These are phyloP conservation scores for Microcaecilia unicolor DNA, from an alignment of 2,797 vertebrate genomes.

Conservation along the genomic window DNA sequence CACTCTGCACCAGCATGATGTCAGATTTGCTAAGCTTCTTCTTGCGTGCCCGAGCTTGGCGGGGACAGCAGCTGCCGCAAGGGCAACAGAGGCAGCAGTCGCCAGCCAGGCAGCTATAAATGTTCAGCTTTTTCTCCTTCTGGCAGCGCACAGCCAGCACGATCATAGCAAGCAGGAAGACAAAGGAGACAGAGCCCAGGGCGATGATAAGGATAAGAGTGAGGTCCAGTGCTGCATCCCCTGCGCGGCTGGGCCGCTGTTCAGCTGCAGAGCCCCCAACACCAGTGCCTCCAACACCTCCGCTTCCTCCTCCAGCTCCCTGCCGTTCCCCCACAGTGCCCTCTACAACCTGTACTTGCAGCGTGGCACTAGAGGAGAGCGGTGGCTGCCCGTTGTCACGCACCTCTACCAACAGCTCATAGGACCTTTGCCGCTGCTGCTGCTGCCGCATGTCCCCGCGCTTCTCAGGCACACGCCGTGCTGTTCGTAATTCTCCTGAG, in stretches of 20 bases:
- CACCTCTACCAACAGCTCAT: constrained; percentile 86
- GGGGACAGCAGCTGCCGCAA: constrained; percentile 82
- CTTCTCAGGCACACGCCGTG: constrained; percentile 72
- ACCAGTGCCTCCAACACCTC: constrained; percentile 48
- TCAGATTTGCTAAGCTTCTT: constrained; percentile 97
- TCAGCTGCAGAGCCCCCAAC: constrained; percentile 40
- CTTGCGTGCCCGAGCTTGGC: constrained; percentile 79
- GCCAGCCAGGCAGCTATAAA: constrained; percentile 83
- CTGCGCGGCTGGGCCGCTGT: constrained; percentile 49
- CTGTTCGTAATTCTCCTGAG: constrained; percentile 83
- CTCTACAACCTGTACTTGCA: constrained; percentile 81
- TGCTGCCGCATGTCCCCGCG: too few relatives aligned
- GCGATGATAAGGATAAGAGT: constrained; percentile 95
- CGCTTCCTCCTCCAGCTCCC: constrained; percentile 18
- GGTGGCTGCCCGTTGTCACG: constrained; percentile 92
- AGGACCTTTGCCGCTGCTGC: too few relatives aligned
- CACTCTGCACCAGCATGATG: constrained; percentile 94
- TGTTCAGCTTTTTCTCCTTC: constrained; percentile 91
- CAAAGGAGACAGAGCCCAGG: constrained; percentile 86
- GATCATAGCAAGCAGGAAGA: constrained; percentile 96
- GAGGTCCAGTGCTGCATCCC: constrained; percentile 78
- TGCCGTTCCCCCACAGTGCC: constrained; percentile 60
- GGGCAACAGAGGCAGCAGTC: constrained; percentile 80
- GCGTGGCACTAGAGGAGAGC: constrained; percentile 80
- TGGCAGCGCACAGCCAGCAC: constrained; percentile 90